These are phyloP conservation scores for Xestia c-nigrum DNA, from an alignment of 2,888 invertebrate genomes.

Conservation along the genomic window DNA sequence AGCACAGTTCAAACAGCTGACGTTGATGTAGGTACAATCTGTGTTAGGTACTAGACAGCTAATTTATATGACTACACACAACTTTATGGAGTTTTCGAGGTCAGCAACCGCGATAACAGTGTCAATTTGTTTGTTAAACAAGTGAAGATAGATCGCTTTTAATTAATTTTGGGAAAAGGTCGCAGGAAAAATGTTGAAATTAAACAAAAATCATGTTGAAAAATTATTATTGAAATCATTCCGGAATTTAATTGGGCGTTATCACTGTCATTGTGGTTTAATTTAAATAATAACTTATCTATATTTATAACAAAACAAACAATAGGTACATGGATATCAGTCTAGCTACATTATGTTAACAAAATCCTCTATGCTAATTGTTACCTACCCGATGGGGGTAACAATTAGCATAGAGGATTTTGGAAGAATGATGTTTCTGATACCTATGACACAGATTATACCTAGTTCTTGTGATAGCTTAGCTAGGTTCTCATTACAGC, in stretches of 20 bases:
- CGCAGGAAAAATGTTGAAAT: neutral
- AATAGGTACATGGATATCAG: neutral
- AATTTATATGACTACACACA: slow-evolving; percentile 47
- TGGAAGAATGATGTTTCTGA: neutral
- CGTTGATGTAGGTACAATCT: slow-evolving; percentile 5
- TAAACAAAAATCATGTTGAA: slow-evolving; percentile 1
- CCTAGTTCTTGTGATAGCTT: too few species aligned
- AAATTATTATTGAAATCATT: neutral
- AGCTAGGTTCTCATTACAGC: too few species aligned
- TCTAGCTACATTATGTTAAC: neutral
- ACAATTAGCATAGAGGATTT: neutral
- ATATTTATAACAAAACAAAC: neutral
- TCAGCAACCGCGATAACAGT: slow-evolving; percentile 59
- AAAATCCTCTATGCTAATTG: too few species aligned
- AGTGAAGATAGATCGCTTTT: slow-evolving; percentile 63
- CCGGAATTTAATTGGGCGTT: slow-evolving; percentile 5
- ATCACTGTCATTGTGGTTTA: neutral
- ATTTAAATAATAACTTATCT: neutral
- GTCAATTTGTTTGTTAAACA: slow-evolving; percentile 65
- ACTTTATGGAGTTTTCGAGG: slow-evolving; percentile 66
- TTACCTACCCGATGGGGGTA: too few species aligned
- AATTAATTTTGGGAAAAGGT: slow-evolving; percentile 32
- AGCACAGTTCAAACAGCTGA: slow-evolving; percentile 3
- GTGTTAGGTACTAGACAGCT: slow-evolving; percentile 27
- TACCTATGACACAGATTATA: neutral